These are phyloP conservation scores for Piaya cayana DNA, from an alignment of 2,113 vertebrate species.

Conservation along the genomic window DNA sequence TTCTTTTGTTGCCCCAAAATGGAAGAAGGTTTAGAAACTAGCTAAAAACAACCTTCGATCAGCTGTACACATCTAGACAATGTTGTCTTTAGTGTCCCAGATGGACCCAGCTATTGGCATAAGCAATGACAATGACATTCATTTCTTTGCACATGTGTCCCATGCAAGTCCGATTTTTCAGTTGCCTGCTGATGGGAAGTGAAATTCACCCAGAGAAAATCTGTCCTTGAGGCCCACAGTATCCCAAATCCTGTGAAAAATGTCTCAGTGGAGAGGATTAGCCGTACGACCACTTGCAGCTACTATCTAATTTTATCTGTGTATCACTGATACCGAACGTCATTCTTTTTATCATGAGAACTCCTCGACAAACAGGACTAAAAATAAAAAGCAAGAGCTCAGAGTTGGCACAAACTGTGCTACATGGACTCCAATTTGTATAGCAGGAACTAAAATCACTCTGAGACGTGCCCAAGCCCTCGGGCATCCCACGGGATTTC, in stretches of 20 bases:
- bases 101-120: conserved; percentile 42
- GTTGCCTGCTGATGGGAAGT: not conserved
- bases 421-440: conserved; percentile 65
- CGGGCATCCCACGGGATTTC: conserved; percentile 66
- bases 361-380: conserved; percentile 44
- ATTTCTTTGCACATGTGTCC: conserved; percentile 1
- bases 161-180: conserved; percentile 2
- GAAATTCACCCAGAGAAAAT: conserved; percentile 33
- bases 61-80: conserved; percentile 2
- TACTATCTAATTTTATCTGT: conserved; percentile 42
- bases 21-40: conserved; percentile 22
- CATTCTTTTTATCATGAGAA: conserved; percentile 57
- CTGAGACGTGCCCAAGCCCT: conserved; percentile 65
- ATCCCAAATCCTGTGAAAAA: conserved; percentile 1
- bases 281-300: conserved; percentile 1
- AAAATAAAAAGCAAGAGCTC: conserved; percentile 53
- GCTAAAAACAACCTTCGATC: conserved; percentile 7
- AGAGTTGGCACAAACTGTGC: conserved; percentile 46
- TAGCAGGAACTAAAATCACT: conserved; percentile 72
- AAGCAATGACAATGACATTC: conserved; percentile 21
- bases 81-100: conserved; percentile 16
- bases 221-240: not conserved
- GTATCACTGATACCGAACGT: not conserved
- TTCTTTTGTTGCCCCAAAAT: not conserved
- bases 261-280: not conserved